These are phyloP conservation scores for human DNA, from an alignment of 2,113 vertebrate species.

Conservation along the genomic window DNA sequence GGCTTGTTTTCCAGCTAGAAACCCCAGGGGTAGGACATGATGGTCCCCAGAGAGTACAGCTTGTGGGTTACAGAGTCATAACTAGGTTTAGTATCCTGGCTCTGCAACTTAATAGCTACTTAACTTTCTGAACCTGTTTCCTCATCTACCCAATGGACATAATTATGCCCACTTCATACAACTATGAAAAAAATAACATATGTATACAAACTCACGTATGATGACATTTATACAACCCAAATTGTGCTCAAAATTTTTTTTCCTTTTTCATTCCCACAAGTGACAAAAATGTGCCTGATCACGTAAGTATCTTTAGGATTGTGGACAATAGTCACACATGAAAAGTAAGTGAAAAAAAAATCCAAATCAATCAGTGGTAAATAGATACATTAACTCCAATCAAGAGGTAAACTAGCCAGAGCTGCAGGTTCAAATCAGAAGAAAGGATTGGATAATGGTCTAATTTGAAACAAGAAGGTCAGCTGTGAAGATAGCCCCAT, in stretches of 20 bases:
- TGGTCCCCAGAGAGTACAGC: neutral
- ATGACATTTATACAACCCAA: neutral
- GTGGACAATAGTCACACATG: neutral
- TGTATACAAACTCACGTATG: neutral
- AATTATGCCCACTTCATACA: neutral
- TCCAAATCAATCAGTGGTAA: constrained; percentile 30
- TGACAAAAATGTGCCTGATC: neutral
- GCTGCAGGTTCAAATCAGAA: neutral
- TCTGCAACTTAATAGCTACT: neutral
- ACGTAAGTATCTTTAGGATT: neutral
- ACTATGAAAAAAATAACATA: neutral
- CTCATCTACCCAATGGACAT: neutral
- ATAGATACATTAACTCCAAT: constrained; percentile 37
- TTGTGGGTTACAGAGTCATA: neutral
- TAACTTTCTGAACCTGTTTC: constrained; percentile 7
- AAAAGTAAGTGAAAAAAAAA: neutral
- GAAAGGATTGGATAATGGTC: neutral
- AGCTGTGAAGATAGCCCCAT: neutral
- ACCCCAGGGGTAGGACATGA: neutral
- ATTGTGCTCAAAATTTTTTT: neutral
- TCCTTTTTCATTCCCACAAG: neutral
- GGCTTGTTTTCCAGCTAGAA: neutral
- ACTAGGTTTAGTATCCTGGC: neutral
- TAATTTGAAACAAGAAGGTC: constrained; percentile 32
- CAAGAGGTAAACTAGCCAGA: constrained; percentile 5